Conservation (phyloP, 2,113 vertebrate genomes). For the Notarius lentiginosus region DNA sequence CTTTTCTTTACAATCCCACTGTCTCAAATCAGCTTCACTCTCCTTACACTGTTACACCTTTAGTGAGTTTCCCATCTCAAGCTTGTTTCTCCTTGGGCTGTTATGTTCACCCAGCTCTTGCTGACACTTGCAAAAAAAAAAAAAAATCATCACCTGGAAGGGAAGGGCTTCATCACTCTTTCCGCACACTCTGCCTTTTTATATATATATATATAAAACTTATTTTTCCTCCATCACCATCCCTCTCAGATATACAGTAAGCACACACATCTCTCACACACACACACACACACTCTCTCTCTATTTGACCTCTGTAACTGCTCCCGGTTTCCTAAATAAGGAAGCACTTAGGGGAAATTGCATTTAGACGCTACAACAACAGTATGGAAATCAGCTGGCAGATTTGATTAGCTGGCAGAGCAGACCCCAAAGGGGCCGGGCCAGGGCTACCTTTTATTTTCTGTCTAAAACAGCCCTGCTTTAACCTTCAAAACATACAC, state of each 20-base stretch:
- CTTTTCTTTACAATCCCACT: neutral
- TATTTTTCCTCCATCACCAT: conserved; percentile 18
- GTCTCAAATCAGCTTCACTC: neutral
- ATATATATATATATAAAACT: neutral
- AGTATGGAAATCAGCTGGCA: conserved; percentile 76
- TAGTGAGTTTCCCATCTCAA: neutral
- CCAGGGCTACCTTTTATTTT: conserved; percentile 70
- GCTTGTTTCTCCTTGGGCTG: neutral
- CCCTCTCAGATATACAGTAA: conserved; percentile 21
- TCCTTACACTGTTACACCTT: neutral
- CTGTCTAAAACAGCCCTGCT: conserved; percentile 69
- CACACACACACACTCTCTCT: conserved; percentile 41
- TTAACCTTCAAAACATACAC: conserved; percentile 69
- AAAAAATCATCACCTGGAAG: conserved; percentile 57
- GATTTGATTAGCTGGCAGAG: conserved; percentile 77
- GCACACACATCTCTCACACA: neutral
- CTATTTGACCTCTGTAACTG: conserved; percentile 68
- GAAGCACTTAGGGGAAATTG: conserved; percentile 77
- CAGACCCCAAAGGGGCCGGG: conserved; percentile 68
- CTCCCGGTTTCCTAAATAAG: conserved; percentile 77
- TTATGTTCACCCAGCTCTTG: conserved; percentile 17
- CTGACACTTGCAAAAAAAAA: conserved; percentile 61
- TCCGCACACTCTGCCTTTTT: conserved; percentile 14
- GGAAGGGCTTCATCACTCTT: conserved; percentile 45
- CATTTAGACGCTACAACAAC: conserved; percentile 75